A percentile compares a stretch with the other conserved stretches of the same genome.
phyloP scores from a whole-genome alignment of 2,113 vertebrate species.

The Otocyon megalotis region DNA sequence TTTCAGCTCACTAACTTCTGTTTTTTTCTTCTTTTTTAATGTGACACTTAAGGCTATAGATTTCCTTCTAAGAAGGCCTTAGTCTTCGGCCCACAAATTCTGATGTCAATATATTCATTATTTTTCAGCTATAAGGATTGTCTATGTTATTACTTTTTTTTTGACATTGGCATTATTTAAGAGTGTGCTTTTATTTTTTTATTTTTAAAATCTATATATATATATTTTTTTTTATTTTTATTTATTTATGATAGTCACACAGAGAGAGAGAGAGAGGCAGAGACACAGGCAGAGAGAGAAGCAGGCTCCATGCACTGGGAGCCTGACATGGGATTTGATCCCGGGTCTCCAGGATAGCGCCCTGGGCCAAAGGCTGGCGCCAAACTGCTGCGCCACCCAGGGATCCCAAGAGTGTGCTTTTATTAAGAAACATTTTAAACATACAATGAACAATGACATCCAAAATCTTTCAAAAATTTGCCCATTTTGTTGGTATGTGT shows the following conservation, averaged over 20 bases:
- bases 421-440: neutral
- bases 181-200: neutral
- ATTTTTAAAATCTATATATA: too few relatives aligned
- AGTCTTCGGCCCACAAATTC: neutral
- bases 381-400: too few relatives aligned
- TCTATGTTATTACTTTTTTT: neutral
- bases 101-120: neutral
- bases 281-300: too few relatives aligned
- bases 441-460: neutral
- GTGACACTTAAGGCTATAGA: neutral
- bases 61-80: neutral
- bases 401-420: neutral
- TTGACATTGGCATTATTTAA: neutral
- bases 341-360: too few relatives aligned
- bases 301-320: too few relatives aligned
- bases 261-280: too few relatives aligned
- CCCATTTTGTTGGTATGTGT: neutral
- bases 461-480: neutral
- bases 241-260: too few relatives aligned
- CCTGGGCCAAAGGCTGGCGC: too few relatives aligned
- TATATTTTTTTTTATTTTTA: too few relatives aligned
- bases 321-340: too few relatives aligned
- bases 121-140: neutral
- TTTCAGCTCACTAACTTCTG: neutral
- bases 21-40: neutral